Base-by-base conservation (phyloP, 2,113 vertebrate species). In the Poecile atricapillus region DNA sequence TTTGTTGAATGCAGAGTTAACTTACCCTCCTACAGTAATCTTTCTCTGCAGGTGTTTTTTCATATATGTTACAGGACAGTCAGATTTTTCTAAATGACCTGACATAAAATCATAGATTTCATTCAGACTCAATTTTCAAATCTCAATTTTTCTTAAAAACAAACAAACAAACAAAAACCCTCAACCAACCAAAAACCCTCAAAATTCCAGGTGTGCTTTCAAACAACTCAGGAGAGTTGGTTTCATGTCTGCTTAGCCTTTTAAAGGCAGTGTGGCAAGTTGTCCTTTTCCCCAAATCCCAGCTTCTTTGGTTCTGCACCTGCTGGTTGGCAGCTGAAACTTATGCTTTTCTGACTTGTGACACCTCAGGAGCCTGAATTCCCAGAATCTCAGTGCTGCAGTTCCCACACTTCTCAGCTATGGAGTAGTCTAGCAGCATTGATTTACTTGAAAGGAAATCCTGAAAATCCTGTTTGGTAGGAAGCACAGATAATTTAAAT, bases 401-500 rank as follows among this genome's bases (percentile, higher is more conserved):
- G 65, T 73, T 91, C 89, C 75, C 74, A 69, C 63, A 55, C 39
- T 85, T 78, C 53, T 65, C n/a, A 80, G 41, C 75, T 69, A 2
- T 31, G 43, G 43, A 68, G 28, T n/a, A 59, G 47, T 84, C 69
- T 58, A 50, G 44, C 53, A 65, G 43, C 50, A 59, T 4, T 77
- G 43, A 22, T 37, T 82, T 33, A 49, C 60, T 83, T 65, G 44
- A 91, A 91, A 88, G 60, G 41, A 83, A 94, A 83, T 90, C 95
- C 83, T 93, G 93, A 96, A 83, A 92, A 95, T 89, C 90, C 76
- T 68, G 64, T 93, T 93, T 43, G 74, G 64, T 88, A 75, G 76
- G 76, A 92, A 96, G 68, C 25, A 46, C 13, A 56, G 47, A 47
- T 83, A 68, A 95, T 96, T 92, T 80, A 39, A 77, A 75, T 90